These are phyloP conservation scores for Diceros bicornis DNA, from an alignment of 2,797 vertebrate species.

Conservation along the genomic window DNA sequence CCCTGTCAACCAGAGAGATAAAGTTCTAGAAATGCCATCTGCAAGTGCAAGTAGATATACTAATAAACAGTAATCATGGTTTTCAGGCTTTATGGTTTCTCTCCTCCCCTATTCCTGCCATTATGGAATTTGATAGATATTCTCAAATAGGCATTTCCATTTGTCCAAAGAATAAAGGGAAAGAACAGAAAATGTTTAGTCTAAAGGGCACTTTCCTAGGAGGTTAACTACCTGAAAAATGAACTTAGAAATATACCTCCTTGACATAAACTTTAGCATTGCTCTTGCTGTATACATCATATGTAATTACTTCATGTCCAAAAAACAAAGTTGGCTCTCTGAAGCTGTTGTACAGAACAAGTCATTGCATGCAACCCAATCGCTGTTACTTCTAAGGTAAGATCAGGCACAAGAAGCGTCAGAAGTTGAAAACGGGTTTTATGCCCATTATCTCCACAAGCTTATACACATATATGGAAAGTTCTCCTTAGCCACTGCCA, in stretches of 20 bases:
- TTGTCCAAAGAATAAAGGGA: background rate
- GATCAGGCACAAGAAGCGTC: constrained; percentile 15
- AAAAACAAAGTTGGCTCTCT: background rate
- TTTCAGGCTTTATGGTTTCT: background rate
- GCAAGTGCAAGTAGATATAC: background rate
- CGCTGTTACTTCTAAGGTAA: constrained; percentile 11
- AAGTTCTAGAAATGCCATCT: background rate
- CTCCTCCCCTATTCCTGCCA: rapidly evolving
- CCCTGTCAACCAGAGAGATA: background rate
- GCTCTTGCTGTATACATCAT: constrained; percentile 33
- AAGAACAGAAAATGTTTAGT: background rate
- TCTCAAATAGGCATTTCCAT: constrained; percentile 18
- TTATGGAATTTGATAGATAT: constrained; percentile 4
- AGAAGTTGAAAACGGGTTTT: constrained; percentile 39
- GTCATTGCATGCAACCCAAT: background rate
- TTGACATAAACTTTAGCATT: background rate
- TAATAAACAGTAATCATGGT: background rate
- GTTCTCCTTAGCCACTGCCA: constrained; percentile 49
- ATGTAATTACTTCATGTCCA: constrained; percentile 40
- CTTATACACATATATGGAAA: constrained; percentile 46
- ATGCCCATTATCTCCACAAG: background rate
- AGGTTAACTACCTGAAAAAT: background rate
- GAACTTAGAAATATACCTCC: background rate
- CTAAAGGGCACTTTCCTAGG: background rate
- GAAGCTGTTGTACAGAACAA: constrained; percentile 42